Evolutionary conservation across 2,888 invertebrate species (phyloP).

Genomic region (Bembecia ichneumoniformis): DNA sequence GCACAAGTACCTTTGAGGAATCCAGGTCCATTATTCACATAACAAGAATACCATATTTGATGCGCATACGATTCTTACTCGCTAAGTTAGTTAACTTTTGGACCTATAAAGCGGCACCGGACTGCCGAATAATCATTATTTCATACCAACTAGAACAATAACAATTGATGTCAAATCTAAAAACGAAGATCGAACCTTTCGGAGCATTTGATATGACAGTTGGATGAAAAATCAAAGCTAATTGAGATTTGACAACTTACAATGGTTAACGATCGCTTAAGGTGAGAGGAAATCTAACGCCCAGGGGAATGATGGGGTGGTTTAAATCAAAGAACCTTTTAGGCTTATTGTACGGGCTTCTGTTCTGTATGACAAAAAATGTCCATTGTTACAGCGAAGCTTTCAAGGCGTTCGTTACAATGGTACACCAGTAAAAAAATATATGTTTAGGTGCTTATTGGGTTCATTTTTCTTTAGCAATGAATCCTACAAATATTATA

Average conservation of each 20-base stretch:
- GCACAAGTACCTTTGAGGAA: no score
- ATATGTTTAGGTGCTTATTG: no score
- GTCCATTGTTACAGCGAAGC: neutral
- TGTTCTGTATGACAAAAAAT: constrained; percentile 5
- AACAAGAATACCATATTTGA: no score
- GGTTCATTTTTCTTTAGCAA: no score
- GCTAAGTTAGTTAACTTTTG: no score
- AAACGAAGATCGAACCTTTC: neutral
- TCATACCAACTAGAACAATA: neutral
- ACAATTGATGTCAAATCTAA: neutral
- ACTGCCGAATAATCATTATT: neutral
- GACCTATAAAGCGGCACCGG: no score
- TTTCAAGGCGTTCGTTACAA: no score
- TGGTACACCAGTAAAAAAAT: no score
- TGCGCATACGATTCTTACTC: no score
- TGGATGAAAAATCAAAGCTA: neutral
- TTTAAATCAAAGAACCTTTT: constrained; percentile 7
- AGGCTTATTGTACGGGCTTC: constrained; percentile 37
- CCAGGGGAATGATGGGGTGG: neutral
- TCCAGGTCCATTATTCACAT: no score
- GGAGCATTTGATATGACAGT: neutral
- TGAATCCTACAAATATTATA: no score
- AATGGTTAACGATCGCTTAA: neutral
- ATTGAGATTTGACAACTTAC: neutral
- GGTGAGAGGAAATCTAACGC: neutral